Conservation (phyloP, 2,888 invertebrate species). For the Lagria hirta region DNA sequence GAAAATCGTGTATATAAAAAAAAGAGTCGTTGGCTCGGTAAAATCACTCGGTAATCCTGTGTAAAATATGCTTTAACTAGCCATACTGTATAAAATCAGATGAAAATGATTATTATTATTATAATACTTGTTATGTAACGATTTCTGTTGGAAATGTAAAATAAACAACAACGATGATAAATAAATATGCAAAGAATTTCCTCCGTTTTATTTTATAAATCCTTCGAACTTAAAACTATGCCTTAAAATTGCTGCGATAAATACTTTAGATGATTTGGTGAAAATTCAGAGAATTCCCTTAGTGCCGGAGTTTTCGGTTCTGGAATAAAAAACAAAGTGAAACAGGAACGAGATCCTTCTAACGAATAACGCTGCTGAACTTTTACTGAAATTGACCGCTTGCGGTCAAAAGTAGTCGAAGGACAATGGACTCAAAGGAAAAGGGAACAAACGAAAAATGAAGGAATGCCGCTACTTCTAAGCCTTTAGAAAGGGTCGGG, state of each 20-base stretch:
- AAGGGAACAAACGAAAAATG: conserved; percentile 20
- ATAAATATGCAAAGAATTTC: conserved; percentile 24
- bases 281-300: conserved; percentile 25
- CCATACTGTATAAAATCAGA: conserved; percentile 30
- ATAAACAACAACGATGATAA: conserved; percentile 27
- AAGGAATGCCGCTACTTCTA: conserved; percentile 23
- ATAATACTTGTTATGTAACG: conserved; percentile 25
- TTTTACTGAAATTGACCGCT: conserved; percentile 49
- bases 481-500: too few relatives aligned
- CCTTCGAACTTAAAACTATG: conserved; percentile 24
- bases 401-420: conserved; percentile 41
- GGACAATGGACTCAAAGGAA: conserved; percentile 39
- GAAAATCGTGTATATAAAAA: too few relatives aligned
- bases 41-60: too few relatives aligned
- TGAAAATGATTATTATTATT: conserved; percentile 11
- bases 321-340: conserved; percentile 29
- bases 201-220: conserved; percentile 14
- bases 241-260: conserved; percentile 25
- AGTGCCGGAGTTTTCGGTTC: conserved; percentile 17
- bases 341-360: conserved; percentile 38
- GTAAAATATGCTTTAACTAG: conserved; percentile 35
- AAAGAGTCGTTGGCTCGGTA: too few relatives aligned
- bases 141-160: conserved; percentile 27
- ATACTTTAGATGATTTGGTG: conserved; percentile 27
- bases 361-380: conserved; percentile 46